These are phyloP conservation scores for Conus ventricosus DNA, from an alignment of 1,140 invertebrate genomes.

Conservation along the genomic window DNA sequence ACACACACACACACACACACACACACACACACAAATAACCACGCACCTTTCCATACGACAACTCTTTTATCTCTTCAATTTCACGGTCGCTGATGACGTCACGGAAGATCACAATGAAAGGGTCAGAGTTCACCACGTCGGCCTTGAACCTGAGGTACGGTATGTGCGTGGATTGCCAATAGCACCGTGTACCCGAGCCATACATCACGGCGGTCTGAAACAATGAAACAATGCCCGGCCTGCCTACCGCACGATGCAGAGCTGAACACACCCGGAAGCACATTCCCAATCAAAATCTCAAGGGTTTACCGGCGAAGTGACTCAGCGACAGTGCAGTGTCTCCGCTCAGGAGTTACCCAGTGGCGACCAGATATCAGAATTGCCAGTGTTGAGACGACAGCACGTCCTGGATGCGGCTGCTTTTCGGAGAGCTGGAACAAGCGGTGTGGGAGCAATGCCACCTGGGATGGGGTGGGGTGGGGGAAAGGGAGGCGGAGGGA, in stretches of 20 bases:
- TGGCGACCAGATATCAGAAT: too few species aligned
- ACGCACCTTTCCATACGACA: conserved; percentile 9
- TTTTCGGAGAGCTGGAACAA: too few species aligned
- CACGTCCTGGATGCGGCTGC: too few species aligned
- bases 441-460: too few species aligned
- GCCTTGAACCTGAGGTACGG: conserved; percentile 35
- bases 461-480: too few species aligned
- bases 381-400: too few species aligned
- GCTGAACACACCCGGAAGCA: background rate
- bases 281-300: too few species aligned
- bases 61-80: conserved; percentile 32
- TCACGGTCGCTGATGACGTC: conserved; percentile 42
- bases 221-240: too few species aligned
- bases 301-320: too few species aligned
- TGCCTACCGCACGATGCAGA: background rate
- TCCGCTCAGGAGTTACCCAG: too few species aligned
- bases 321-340: too few species aligned
- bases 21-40: background rate
- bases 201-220: conserved; percentile 18
- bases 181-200: conserved; percentile 17
- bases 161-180: conserved; percentile 12
- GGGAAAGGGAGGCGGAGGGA: too few species aligned
- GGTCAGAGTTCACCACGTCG: conserved; percentile 37
- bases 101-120: conserved; percentile 32
- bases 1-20: background rate